Evolutionary conservation across 1,140 invertebrate genomes (phyloP), one percentile per base, ranked within the genome.

Genomic region (Zaprionus tsacasi): DNA sequence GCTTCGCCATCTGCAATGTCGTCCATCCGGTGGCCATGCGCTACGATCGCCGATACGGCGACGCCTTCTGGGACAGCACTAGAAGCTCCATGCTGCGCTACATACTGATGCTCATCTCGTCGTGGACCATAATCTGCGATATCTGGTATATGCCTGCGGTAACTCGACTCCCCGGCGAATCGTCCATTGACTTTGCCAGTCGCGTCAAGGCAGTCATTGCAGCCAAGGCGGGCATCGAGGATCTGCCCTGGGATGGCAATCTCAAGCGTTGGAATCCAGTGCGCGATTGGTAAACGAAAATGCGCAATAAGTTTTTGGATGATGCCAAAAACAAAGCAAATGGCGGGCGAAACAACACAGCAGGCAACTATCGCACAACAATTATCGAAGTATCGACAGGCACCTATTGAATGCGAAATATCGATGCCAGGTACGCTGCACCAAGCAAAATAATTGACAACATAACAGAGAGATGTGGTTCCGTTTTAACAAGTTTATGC

Each of bases 1-100:
- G 83, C 60, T 87, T 87, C 7, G 70, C 76, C 12, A 80, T 87
- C 8, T 70, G 77, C 59, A 67, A 88, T 8, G 17, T 88, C 0
- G 70, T 87, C 13, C 55, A 82, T 38, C 83, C 83, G 4, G 58
- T 87, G 2, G 83, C 83, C 54, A 45, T 88, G 6, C 74, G 73
- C 27, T 87, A 87, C 2, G 83, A 82, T 27, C 63, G 76, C 0
- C 73, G 77, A 0, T 87, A 75, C 21, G 80, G 83, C 0, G 83
- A 87, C 21, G 73, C 79, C 67, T 87, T 70, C 40, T 87, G 83
- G 83, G 78, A 87, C 45, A 87, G 83, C 64, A 70, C 70, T 2
- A 55, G 83, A 0, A 65, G 79, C 61, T 80, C 83, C 8, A 82
- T 87, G 79, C 35, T 82, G 30, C 72, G 77, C 12, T 88, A 88